Evolutionary conservation across 2,113 vertebrate genomes (phyloP).

Genomic region (Tragelaphus imberbis): DNA sequence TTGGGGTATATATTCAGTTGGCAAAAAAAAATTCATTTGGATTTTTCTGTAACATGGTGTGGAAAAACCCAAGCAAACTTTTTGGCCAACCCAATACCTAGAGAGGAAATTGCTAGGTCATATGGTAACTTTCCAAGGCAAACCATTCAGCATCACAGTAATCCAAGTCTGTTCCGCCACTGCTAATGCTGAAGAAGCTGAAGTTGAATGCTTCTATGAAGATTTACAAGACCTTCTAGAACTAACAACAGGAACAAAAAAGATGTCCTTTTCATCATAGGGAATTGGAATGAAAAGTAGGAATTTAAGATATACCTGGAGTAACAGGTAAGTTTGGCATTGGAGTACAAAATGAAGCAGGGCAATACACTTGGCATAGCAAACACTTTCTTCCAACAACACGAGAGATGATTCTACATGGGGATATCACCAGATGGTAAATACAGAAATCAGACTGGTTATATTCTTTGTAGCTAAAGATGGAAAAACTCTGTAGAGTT

Average conservation of each 20-base stretch:
- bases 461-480: background rate
- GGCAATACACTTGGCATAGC: background rate
- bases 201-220: background rate
- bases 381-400: background rate
- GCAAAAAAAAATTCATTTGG: background rate
- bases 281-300: background rate
- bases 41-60: background rate
- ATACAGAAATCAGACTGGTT: background rate
- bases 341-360: background rate
- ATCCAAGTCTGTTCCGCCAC: background rate
- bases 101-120: background rate
- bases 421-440: background rate
- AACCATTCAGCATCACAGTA: background rate
- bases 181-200: background rate
- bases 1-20: background rate
- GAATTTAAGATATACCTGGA: background rate
- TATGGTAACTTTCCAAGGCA: background rate
- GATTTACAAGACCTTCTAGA: background rate
- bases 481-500: background rate
- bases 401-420: background rate
- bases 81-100: background rate
- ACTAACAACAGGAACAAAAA: background rate
- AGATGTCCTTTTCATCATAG: background rate
- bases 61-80: background rate
- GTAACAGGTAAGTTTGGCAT: background rate